These are phyloP conservation scores for Hippocampus mohnikei DNA, from an alignment of 2,113 vertebrate genomes.

Conservation along the genomic window DNA sequence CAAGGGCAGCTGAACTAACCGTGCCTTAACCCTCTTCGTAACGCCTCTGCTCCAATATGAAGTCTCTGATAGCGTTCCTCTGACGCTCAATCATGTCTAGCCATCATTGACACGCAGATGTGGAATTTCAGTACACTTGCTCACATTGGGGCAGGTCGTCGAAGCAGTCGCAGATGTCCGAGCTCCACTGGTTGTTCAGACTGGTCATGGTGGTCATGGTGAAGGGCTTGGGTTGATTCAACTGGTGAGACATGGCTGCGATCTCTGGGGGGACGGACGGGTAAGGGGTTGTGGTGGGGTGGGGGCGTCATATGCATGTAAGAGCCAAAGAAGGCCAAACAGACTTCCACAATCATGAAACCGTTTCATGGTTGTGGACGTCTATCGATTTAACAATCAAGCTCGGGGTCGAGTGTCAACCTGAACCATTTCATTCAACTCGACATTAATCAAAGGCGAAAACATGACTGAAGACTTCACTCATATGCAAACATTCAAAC, in stretches of 20 bases:
- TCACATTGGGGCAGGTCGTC: conserved; percentile 55
- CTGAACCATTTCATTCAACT: too few species aligned
- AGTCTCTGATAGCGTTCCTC: not conserved
- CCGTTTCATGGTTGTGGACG: too few species aligned
- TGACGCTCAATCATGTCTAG: not conserved
- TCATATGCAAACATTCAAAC: not conserved
- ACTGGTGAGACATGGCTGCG: conserved; percentile 27
- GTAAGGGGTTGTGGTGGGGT: too few species aligned
- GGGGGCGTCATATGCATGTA: not conserved
- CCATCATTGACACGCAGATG: not conserved
- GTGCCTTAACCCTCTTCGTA: not conserved
- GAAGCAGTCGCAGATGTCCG: conserved; percentile 63
- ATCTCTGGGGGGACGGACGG: not conserved
- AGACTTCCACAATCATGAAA: not conserved
- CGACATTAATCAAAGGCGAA: too few species aligned
- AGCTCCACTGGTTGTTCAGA: conserved; percentile 53
- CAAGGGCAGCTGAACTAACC: not conserved
- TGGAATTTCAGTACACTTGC: not conserved
- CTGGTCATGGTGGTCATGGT: not conserved
- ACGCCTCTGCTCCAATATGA: not conserved
- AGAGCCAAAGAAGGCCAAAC: not conserved
- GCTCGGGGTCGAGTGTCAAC: too few species aligned
- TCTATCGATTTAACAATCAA: too few species aligned
- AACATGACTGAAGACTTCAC: not conserved
- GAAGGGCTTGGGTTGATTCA: conserved; percentile 37